A percentile compares a stretch with the other conserved stretches of the same genome.
Conservation (phyloP, 1,140 invertebrate species). For the Centruroides sculpturatus region DNA sequence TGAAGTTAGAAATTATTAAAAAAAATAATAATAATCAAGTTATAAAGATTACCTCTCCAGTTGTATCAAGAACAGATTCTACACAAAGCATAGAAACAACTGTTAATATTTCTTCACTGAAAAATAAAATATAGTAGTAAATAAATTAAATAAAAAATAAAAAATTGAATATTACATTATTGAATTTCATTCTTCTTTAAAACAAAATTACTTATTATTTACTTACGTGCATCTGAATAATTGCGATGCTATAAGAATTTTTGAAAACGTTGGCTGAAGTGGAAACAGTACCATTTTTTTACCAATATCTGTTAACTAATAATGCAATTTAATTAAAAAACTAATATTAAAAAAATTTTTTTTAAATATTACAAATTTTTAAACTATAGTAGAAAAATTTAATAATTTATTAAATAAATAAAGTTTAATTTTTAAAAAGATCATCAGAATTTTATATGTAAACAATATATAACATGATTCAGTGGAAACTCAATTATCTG, state of each 20-base stretch:
- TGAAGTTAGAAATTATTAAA: too few species aligned
- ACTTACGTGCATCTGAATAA: conserved; percentile 58
- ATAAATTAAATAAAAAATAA: background rate
- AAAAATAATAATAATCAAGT: background rate
- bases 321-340: conserved; percentile 2
- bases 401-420: too few species aligned
- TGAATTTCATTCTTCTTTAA: too few species aligned
- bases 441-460: too few species aligned
- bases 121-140: conserved; percentile 16
- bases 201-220: background rate
- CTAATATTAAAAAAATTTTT: background rate
- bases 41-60: background rate
- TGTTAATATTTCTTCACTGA: conserved; percentile 59
- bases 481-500: too few species aligned
- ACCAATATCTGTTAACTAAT: conserved; percentile 58
- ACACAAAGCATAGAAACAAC: conserved; percentile 51
- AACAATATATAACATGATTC: too few species aligned
- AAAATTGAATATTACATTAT: background rate
- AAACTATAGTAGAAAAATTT: too few species aligned
- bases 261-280: conserved; percentile 76
- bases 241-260: conserved; percentile 59
- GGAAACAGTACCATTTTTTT: conserved; percentile 80
- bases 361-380: background rate
- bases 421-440: too few species aligned
- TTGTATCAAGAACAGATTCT: conserved; percentile 41